These are phyloP conservation scores for Tachina grossa DNA, from an alignment of 2,888 invertebrate species.

Conservation along the genomic window DNA sequence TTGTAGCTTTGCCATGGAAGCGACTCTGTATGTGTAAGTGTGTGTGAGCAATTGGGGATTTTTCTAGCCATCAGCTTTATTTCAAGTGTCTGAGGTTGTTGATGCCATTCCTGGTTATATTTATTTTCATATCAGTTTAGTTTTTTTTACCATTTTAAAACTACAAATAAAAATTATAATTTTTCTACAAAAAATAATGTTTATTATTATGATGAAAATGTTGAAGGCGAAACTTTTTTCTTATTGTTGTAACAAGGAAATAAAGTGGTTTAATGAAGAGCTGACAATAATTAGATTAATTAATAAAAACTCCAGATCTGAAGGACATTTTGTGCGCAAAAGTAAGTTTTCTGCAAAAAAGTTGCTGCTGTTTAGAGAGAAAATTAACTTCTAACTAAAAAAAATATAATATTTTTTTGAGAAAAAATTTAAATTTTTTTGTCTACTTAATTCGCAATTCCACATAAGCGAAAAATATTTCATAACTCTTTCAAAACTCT, in stretches of 20 bases:
- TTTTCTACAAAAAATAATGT: conserved; percentile 27
- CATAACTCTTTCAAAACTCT: too few relatives aligned
- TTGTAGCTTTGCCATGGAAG: conserved; percentile 42
- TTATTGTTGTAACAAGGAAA: conserved; percentile 13
- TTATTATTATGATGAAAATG: conserved; percentile 13
- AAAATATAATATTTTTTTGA: too few relatives aligned
- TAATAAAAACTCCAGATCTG: background rate
- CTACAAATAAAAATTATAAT: conserved; percentile 28
- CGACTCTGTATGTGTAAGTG: background rate
- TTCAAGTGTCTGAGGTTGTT: conserved; percentile 53
- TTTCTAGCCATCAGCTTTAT: conserved; percentile 50
- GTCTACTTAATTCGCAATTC: too few relatives aligned
- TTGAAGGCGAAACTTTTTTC: background rate
- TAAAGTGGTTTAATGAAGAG: conserved; percentile 34
- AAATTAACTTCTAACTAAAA: too few relatives aligned
- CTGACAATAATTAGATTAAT: conserved; percentile 30
- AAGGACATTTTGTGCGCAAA: background rate
- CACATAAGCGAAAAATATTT: too few relatives aligned
- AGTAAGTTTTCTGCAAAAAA: background rate
- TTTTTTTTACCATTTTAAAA: conserved; percentile 14
- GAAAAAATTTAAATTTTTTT: too few relatives aligned
- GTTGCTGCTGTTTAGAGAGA: too few relatives aligned
- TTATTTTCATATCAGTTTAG: background rate
- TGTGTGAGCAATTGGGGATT: conserved; percentile 47
- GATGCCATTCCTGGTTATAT: conserved; percentile 35